Conservation (phyloP, 2,888 invertebrate species). For the Caenorhabditis imperialis region DNA sequence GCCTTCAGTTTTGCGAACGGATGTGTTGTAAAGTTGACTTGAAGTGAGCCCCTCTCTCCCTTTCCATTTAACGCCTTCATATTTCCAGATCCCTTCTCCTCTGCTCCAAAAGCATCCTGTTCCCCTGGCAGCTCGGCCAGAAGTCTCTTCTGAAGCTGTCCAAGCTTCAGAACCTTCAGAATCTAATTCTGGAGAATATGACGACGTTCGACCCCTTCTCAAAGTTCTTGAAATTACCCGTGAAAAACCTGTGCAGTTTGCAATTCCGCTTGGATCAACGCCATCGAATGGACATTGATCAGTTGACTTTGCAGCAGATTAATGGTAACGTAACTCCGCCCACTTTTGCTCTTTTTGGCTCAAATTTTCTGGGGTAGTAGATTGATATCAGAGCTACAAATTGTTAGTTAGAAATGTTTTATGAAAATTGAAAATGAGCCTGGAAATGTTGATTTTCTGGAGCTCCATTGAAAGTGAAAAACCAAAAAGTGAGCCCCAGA, state of each 20-base stretch:
- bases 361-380: no score
- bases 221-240: slow-evolving; percentile 5
- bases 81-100: slow-evolving; percentile 47
- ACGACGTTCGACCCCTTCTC: slow-evolving; percentile 46
- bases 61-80: background rate
- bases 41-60: slow-evolving; percentile 24
- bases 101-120: slow-evolving; percentile 54
- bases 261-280: slow-evolving; percentile 56
- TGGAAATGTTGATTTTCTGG: no score
- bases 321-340: no score
- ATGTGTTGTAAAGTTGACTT: slow-evolving; percentile 40
- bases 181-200: slow-evolving; percentile 61
- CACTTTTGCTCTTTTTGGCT: no score
- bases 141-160: slow-evolving; percentile 41
- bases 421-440: no score
- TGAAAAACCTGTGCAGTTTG: slow-evolving; percentile 27
- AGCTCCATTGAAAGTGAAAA: no score
- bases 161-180: slow-evolving; percentile 31
- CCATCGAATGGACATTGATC: slow-evolving; percentile 55
- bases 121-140: slow-evolving; percentile 55
- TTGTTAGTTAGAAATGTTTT: no score
- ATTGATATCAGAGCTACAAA: no score
- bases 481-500: no score
- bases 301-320: slow-evolving; percentile 35
- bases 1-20: slow-evolving; percentile 42